Percentiles rank a stretch among this genome's conserved stretches.
Conservation (phyloP, 2,888 invertebrate genomes). For the Chironomus riparius region DNA sequence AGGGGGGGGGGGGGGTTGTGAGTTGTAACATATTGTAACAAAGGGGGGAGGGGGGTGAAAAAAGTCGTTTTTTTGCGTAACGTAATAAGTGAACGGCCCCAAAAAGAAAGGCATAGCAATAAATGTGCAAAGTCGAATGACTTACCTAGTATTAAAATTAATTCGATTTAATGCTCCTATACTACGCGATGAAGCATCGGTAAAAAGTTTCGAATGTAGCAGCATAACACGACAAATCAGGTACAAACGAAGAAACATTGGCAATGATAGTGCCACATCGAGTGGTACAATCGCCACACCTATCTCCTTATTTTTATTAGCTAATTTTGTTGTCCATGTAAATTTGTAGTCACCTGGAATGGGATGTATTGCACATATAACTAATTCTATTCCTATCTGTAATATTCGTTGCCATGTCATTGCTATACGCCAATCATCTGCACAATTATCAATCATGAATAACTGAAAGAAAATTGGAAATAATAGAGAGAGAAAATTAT, state of each 20-base stretch:
- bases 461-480: slow-evolving; percentile 56
- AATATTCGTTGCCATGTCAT: slow-evolving; percentile 97
- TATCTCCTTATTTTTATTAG: slow-evolving; percentile 70
- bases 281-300: slow-evolving; percentile 73
- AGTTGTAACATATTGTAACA: no score
- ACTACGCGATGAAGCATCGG: slow-evolving; percentile 97
- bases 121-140: slow-evolving; percentile 32
- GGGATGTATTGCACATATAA: slow-evolving; percentile 96
- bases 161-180: slow-evolving; percentile 96
- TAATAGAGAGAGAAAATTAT: no score
- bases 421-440: slow-evolving; percentile 99
- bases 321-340: slow-evolving; percentile 91
- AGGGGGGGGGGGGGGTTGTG: no score
- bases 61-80: no score
- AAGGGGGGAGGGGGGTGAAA: no score
- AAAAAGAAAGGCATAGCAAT: no score
- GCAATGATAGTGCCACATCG: slow-evolving; percentile 94
- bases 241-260: slow-evolving; percentile 99
- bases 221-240: slow-evolving; percentile 99
- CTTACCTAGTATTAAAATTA: slow-evolving; percentile 95
- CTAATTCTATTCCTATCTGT: slow-evolving; percentile 84
- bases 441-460: slow-evolving; percentile 99
- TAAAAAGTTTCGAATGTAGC: slow-evolving; percentile 98
- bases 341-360: slow-evolving; percentile 95
- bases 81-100: no score